These are phyloP conservation scores for Panopea generosa DNA, from an alignment of 2,888 invertebrate genomes.

Conservation along the genomic window DNA sequence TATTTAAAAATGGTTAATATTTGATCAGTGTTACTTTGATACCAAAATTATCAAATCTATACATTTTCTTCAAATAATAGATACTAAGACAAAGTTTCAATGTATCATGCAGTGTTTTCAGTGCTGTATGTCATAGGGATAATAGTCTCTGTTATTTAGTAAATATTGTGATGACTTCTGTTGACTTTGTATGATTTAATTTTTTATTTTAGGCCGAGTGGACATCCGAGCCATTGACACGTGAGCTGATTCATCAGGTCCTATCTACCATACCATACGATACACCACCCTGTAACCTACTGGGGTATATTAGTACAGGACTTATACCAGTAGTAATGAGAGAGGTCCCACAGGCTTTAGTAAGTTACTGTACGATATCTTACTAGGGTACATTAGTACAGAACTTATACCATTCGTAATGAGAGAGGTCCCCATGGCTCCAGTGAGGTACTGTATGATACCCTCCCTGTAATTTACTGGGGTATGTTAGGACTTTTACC, in stretches of 20 bases:
- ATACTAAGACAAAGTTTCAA: too few relatives aligned
- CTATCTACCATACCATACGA: slow-evolving; percentile 71
- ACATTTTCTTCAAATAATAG: too few relatives aligned
- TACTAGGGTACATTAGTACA: slow-evolving; percentile 71
- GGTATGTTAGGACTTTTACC: too few relatives aligned
- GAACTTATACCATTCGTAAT: slow-evolving; percentile 76
- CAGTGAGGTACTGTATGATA: slow-evolving; percentile 70
- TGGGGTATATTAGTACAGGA: slow-evolving; percentile 71
- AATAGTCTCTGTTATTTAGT: too few relatives aligned
- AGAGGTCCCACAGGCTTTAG: slow-evolving; percentile 71
- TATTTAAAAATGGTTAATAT: too few relatives aligned
- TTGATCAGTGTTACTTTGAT: too few relatives aligned
- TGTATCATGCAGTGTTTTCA: too few relatives aligned
- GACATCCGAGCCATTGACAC: slow-evolving; percentile 52
- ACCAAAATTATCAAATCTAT: too few relatives aligned
- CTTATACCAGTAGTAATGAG: slow-evolving; percentile 75
- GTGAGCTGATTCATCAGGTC: slow-evolving; percentile 68
- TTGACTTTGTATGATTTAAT: too few relatives aligned
- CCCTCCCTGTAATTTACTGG: too few relatives aligned
- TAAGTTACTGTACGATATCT: slow-evolving; percentile 56
- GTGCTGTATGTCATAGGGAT: too few relatives aligned
- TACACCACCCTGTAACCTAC: slow-evolving; percentile 60
- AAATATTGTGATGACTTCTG: too few relatives aligned
- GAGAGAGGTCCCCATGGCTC: slow-evolving; percentile 65
- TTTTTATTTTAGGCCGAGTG: slow-evolving; percentile 64